These are phyloP conservation scores for Orthosia gothica DNA, from an alignment of 2,888 invertebrate genomes.

Conservation along the genomic window DNA sequence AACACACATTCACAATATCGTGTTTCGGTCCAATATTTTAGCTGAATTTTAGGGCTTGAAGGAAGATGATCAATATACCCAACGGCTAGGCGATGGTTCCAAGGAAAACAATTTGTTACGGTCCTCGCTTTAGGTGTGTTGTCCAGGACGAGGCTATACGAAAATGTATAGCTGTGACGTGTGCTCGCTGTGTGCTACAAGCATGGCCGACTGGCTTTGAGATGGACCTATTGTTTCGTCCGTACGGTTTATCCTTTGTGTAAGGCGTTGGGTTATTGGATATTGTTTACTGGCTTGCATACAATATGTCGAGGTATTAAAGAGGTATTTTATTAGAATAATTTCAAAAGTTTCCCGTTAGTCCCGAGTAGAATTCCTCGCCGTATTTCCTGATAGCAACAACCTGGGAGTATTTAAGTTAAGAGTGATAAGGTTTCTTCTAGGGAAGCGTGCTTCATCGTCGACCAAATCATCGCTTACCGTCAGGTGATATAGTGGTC, in stretches of 20 bases:
- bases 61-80: conserved; percentile 39
- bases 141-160: conserved; percentile 33
- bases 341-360: too few relatives aligned
- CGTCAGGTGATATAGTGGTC: too few relatives aligned
- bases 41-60: conserved; percentile 46
- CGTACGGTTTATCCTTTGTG: conserved; percentile 20
- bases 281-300: conserved; percentile 20
- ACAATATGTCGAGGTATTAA: not conserved
- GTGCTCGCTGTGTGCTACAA: conserved; percentile 1
- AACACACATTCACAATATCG: conserved; percentile 6
- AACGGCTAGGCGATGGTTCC: conserved; percentile 7
- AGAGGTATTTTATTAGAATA: not conserved
- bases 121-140: conserved; percentile 9
- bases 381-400: too few relatives aligned
- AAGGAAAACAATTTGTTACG: conserved; percentile 35
- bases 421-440: too few relatives aligned
- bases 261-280: conserved; percentile 1
- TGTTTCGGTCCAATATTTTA: conserved; percentile 46
- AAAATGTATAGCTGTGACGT: conserved; percentile 41
- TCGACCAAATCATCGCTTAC: too few relatives aligned
- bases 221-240: conserved; percentile 10
- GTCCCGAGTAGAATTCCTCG: too few relatives aligned
- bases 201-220: conserved; percentile 17
- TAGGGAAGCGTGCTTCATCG: too few relatives aligned
- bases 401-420: too few relatives aligned